Base-by-base conservation (phyloP, 30 jellyfish, hydroid and myxozoan genomes). In the Hydractinia echinata region DNA sequence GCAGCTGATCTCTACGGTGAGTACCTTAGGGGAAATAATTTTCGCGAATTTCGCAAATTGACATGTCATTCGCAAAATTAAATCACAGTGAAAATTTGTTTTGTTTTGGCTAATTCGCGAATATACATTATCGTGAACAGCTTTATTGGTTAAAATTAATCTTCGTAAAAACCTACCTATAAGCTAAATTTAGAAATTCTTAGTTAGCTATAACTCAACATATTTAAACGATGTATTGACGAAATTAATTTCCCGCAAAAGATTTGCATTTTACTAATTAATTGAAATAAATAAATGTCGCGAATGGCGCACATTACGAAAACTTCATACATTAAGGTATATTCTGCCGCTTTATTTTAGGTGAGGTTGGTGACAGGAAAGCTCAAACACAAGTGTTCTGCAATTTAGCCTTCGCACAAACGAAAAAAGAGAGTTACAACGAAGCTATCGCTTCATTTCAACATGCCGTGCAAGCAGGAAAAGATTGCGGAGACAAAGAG, bases 1-100 rank as follows among this genome's bases (percentile, higher is more conserved):
- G 96, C 98, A 5, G 85, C 76, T 39, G 88, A 78, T 51, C 53
- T 77, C 39, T 92, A 81, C 66, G 98, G 98, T 86, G 62, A 61
- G 91, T 60, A 19, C 14, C 6, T 54, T 82, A 30, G 1, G 1
- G 44, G 44, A 30, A 30, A 0, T 10, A 10, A 2, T 15, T 49
- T 20, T 68, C 3, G n/a, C 21, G 3, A 4, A 68, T 15, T 11
- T 68, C n/a, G 79, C 13, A 3, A 68, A 20, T 68, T 3, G 13
- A 11, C 21, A 58, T 1, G 69, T 58, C 1, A 58, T 13, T 58
- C 69, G 15, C 19, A 18, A 13, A 13, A 58, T 58, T 58, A 0
- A 1, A 58, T 58, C 19, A 1, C 69, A 58, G 19, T 13, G 1
- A 30, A 30, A 30, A 30, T 30, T 1, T 30, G 44, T 30, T 30